phyloP scores from a whole-genome alignment of 1,140 invertebrate species.

The Heliconius nattereri region DNA sequence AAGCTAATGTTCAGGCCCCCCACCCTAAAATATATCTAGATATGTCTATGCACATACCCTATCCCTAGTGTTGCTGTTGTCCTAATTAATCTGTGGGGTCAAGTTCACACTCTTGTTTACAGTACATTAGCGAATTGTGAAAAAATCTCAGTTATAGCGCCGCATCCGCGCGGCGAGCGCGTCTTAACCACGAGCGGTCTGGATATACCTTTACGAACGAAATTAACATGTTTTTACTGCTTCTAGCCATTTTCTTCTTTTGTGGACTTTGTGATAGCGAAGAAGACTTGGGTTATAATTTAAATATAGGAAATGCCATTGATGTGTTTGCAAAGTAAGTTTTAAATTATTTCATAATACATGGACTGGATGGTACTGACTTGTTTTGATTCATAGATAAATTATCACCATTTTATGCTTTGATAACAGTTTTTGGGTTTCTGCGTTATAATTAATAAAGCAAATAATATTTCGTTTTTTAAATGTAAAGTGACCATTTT shows the following conservation, averaged over 20 bases:
- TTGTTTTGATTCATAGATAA: constrained; percentile 26
- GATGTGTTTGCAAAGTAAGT: constrained; percentile 77
- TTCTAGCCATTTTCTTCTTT: constrained; percentile 49
- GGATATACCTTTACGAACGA: constrained; percentile 16
- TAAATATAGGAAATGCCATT: constrained; percentile 71
- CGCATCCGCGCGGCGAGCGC: constrained; percentile 46
- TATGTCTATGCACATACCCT: neutral
- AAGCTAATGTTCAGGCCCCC: too few relatives aligned
- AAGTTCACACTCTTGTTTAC: constrained; percentile 70
- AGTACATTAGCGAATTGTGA: constrained; percentile 71
- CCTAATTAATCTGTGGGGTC: constrained; percentile 68
- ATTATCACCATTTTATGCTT: neutral
- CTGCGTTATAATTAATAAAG: neutral
- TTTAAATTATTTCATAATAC: neutral
- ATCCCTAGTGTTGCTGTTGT: neutral
- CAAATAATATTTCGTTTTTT: neutral
- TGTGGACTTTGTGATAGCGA: constrained; percentile 58
- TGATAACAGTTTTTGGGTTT: neutral
- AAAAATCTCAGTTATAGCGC: constrained; percentile 65
- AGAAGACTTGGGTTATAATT: constrained; percentile 66
- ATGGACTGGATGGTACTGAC: neutral
- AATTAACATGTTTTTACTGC: constrained; percentile 47
- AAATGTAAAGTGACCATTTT: neutral
- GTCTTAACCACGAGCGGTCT: constrained; percentile 24
- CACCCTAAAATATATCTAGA: too few relatives aligned